phyloP scores from a whole-genome alignment of 2,797 vertebrate species.

The Lutjanus campechanus region DNA sequence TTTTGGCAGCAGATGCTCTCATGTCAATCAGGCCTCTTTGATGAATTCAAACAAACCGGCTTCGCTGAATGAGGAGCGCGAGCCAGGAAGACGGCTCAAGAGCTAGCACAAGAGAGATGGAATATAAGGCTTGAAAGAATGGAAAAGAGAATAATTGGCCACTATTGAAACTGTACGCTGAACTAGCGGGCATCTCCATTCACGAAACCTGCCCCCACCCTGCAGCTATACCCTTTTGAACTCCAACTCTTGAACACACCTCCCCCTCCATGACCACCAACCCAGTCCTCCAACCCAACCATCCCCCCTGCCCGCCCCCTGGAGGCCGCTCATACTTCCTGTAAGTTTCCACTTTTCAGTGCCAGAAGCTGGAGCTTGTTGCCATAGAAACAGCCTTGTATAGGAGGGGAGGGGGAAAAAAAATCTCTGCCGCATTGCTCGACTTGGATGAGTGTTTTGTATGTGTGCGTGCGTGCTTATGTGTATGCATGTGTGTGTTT shows the following conservation, averaged over 20 bases:
- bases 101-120: slow-evolving; percentile 21
- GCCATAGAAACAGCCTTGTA: slow-evolving; percentile 87
- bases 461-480: slow-evolving; percentile 34
- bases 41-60: slow-evolving; percentile 64
- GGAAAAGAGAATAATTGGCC: slow-evolving; percentile 24
- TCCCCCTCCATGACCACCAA: slow-evolving; percentile 17
- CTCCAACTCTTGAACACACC: slow-evolving; percentile 32
- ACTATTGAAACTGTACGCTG: slow-evolving; percentile 16
- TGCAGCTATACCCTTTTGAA: slow-evolving; percentile 29
- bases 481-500: slow-evolving; percentile 42
- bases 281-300: slow-evolving; percentile 44
- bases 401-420: slow-evolving; percentile 43
- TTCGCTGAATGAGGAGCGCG: slow-evolving; percentile 31
- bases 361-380: slow-evolving; percentile 87
- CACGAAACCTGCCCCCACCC: slow-evolving; percentile 7
- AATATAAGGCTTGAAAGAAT: slow-evolving; percentile 25
- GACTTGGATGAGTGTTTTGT: slow-evolving; percentile 79
- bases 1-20: slow-evolving; percentile 64
- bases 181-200: neutral
- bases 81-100: slow-evolving; percentile 13
- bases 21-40: slow-evolving; percentile 54
- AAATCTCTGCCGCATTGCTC: slow-evolving; percentile 85
- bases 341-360: slow-evolving; percentile 85
- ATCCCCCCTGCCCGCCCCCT: slow-evolving; percentile 60
- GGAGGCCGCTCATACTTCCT: slow-evolving; percentile 83